Conservation (phyloP, 2,888 invertebrate genomes). For the Acleris laterana region DNA sequence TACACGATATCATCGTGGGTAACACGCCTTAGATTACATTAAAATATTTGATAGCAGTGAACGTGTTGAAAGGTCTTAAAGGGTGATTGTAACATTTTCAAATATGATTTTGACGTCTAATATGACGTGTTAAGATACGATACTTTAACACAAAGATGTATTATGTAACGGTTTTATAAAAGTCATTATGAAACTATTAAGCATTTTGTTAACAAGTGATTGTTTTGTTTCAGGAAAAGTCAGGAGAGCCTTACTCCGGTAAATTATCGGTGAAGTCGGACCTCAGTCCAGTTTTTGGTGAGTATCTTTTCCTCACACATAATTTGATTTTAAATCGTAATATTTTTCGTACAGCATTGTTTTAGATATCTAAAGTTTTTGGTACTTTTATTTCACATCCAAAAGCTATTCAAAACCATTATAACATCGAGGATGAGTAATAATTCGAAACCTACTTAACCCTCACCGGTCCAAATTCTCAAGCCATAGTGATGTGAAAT, state of each 20-base stretch:
- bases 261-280: slow-evolving; percentile 93
- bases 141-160: too few relatives aligned
- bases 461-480: slow-evolving; percentile 16
- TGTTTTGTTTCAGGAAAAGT: slow-evolving; percentile 90
- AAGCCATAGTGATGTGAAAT: slow-evolving; percentile 67
- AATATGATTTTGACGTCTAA: too few relatives aligned
- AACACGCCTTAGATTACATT: too few relatives aligned
- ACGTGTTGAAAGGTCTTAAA: too few relatives aligned
- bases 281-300: slow-evolving; percentile 94
- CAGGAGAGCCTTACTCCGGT: slow-evolving; percentile 89
- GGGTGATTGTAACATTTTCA: too few relatives aligned
- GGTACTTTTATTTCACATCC: too few relatives aligned
- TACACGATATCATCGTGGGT: too few relatives aligned
- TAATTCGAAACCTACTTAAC: slow-evolving; percentile 26
- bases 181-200: too few relatives aligned
- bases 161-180: too few relatives aligned
- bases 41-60: too few relatives aligned
- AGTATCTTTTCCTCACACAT: slow-evolving; percentile 68
- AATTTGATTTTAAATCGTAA: neutral
- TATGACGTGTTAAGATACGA: too few relatives aligned
- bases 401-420: neutral
- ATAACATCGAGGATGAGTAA: neutral
- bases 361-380: neutral
- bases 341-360: neutral
- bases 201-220: too few relatives aligned